A percentile compares a stretch with the other conserved stretches of the same genome.
These are phyloP conservation scores for Antheraea pernyi DNA, from an alignment of 1,140 invertebrate species.

Conservation along the genomic window DNA sequence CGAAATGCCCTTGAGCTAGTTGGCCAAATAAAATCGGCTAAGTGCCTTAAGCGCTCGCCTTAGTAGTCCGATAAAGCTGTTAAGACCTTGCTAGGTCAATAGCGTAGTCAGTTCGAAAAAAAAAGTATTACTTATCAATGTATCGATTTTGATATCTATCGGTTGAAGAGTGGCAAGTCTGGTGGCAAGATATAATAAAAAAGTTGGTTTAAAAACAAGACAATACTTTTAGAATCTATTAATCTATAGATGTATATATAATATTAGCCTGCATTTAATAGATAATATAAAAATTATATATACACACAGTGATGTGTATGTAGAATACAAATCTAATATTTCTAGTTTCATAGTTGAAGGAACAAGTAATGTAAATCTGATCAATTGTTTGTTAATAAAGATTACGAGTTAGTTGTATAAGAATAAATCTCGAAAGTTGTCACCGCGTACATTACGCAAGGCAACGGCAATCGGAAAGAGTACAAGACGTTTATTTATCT, in stretches of 20 bases:
- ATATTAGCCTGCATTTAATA: neutral
- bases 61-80: too few relatives aligned
- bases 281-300: neutral
- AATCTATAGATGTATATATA: neutral
- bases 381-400: conserved; percentile 40
- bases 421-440: conserved; percentile 38
- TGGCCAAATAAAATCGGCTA: too few relatives aligned
- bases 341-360: conserved; percentile 9
- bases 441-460: conserved; percentile 42
- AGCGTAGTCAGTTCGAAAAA: too few relatives aligned
- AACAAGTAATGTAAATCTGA: conserved; percentile 31
- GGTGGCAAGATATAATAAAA: too few relatives aligned
- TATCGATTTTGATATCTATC: too few relatives aligned
- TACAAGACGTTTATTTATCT: conserved; percentile 65
- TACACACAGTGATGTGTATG: neutral
- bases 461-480: conserved; percentile 39
- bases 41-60: too few relatives aligned
- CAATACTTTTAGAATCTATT: too few relatives aligned
- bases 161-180: too few relatives aligned
- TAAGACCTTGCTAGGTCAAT: too few relatives aligned
- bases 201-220: too few relatives aligned
- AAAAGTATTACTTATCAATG: too few relatives aligned
- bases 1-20: too few relatives aligned
- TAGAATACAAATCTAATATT: neutral
- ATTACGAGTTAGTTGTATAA: conserved; percentile 29